Conservation (phyloP, 2,888 invertebrate species). For the Nephrotoma flavescens region DNA sequence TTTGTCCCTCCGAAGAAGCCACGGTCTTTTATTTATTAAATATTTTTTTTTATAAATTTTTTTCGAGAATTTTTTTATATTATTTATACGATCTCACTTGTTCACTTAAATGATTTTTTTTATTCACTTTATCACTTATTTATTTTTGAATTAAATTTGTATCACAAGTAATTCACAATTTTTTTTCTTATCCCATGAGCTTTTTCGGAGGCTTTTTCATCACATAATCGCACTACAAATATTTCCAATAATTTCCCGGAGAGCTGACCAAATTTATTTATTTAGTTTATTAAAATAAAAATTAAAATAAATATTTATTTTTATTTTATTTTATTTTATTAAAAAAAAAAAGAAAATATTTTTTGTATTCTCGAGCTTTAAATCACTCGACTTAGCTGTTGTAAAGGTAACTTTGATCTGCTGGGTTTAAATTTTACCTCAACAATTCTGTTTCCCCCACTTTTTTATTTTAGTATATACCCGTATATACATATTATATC, state of each 20-base stretch:
- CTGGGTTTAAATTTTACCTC: constrained; percentile 13
- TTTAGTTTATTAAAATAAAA: not conserved
- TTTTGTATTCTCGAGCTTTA: constrained; percentile 19
- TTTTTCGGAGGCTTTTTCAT: not conserved
- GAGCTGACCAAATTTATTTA: constrained; percentile 1
- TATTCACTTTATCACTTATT: not conserved
- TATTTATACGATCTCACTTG: not conserved
- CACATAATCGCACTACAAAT: not conserved
- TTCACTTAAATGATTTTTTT: not conserved
- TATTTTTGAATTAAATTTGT: not conserved
- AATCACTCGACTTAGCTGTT: constrained; percentile 32
- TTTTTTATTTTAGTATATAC: not conserved
- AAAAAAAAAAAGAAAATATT: not conserved
- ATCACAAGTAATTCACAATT: not conserved
- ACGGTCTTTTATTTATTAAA: constrained; percentile 20
- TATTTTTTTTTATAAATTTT: not conserved
- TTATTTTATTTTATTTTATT: not conserved
- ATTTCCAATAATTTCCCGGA: not conserved
- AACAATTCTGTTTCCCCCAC: constrained; percentile 15
- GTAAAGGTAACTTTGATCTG: constrained; percentile 36
- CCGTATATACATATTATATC: not conserved
- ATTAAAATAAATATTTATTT: constrained; percentile 7
- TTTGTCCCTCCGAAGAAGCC: constrained; percentile 33
- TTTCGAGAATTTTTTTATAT: not conserved
- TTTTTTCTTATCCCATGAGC: not conserved